Evolutionary conservation across 2,888 invertebrate species (phyloP), one percentile per base, ranked within the genome.

Genomic region (Endotricha flammealis): DNA sequence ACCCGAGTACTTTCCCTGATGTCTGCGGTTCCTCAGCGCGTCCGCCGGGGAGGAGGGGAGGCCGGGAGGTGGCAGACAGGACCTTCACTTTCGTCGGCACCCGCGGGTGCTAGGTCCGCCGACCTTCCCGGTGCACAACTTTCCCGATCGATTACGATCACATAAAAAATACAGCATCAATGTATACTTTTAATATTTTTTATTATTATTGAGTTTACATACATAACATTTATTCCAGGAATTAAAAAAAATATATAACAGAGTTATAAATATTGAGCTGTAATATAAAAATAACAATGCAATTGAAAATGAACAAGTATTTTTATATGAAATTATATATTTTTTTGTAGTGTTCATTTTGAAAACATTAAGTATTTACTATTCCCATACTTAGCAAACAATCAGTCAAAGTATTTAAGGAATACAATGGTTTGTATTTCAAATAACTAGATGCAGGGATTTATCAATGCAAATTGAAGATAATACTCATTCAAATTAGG

Each of bases 21-120:
- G 69, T 70, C 68, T 73, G 75, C 57, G 67, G 62, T 57, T 59
- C 47, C 45, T 51, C 44, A 42, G 36, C 23, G 38, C 22, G 20
- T 46, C 45, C 48, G 53, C 44, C 46, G 39, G 36, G 47, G 47
- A 51, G 57, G 50, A 40, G 48, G 39, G 50, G 44, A 56, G 58
- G 48, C 40, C 32, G 40, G 46, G 41, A 41, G 48, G 50, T 45
- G 37, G 54, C 49, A 32, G 44, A 36, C 36, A 35, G 51, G 41
- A 73, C 70, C 59, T 78, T 80, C 74, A 72, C 79, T 81, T 78
- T 81, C 80, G 48, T 59, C 63, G 51, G 57, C 22, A 20, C 42
- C 57, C 50, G 57, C 52, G 51, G 46, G 50, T 53, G 48, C 44
- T 39, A 53, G 58, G 58, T 35, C 41, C 46, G 50, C 47, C 65